Evolutionary conservation across 1,140 invertebrate species (phyloP).

Genomic region (Lucilia cuprina): DNA sequence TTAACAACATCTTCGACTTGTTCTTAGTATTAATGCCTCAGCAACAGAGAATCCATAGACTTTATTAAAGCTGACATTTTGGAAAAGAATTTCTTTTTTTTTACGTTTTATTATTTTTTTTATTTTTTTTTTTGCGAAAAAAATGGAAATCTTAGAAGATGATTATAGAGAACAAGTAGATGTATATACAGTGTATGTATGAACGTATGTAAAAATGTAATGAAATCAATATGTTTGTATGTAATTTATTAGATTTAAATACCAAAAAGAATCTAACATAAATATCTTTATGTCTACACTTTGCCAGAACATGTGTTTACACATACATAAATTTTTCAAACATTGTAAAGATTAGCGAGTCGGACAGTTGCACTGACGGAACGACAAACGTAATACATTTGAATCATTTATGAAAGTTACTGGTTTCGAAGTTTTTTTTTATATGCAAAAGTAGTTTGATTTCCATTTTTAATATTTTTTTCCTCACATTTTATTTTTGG

Average conservation of each 20-base stretch:
- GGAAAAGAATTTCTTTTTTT: neutral
- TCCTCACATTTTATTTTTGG: neutral
- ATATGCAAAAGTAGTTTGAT: neutral
- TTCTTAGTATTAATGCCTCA: neutral
- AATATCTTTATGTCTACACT: too few species aligned
- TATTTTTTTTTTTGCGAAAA: neutral
- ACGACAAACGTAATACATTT: neutral
- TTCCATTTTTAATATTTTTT: neutral
- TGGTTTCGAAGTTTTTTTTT: neutral
- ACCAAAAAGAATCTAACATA: neutral
- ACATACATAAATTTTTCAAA: neutral
- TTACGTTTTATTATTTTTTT: too few species aligned
- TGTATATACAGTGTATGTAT: neutral
- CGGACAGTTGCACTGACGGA: too few species aligned
- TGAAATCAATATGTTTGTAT: conserved; percentile 11
- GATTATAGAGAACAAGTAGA: neutral
- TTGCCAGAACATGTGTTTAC: neutral
- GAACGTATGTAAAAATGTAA: neutral
- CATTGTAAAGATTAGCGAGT: neutral
- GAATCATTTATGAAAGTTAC: conserved; percentile 8
- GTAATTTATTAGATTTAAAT: neutral
- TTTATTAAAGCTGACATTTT: neutral
- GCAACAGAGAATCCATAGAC: neutral
- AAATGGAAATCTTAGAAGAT: neutral
- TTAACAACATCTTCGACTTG: neutral